phyloP scores from a whole-genome alignment of 2,797 vertebrate genomes.

The Echiichthys vipera region DNA sequence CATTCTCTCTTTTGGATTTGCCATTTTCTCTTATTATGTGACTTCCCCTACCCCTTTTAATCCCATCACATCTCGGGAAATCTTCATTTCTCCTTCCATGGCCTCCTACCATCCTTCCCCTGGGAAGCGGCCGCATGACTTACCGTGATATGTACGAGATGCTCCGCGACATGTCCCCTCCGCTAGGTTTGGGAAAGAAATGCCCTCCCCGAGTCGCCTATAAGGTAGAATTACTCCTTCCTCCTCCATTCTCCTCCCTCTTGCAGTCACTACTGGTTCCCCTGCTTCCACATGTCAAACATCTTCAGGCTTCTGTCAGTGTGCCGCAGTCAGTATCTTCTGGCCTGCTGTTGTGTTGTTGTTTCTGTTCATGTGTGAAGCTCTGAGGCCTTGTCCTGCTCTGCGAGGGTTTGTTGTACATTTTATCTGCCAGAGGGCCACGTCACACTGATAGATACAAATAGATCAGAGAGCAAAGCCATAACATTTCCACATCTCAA shows the following conservation, averaged over 20 bases:
- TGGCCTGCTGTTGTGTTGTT: slow-evolving; percentile 53
- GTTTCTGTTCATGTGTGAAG: slow-evolving; percentile 43
- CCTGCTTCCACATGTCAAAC: slow-evolving; percentile 55
- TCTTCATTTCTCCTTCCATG: slow-evolving; percentile 56
- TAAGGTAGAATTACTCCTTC: slow-evolving; percentile 91
- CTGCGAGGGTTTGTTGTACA: slow-evolving; percentile 9
- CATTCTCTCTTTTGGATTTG: slow-evolving; percentile 46
- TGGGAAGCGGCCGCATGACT: slow-evolving; percentile 93
- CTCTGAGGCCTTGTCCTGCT: slow-evolving; percentile 35
- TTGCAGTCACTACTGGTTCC: slow-evolving; percentile 36
- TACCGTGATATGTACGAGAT: slow-evolving; percentile 99
- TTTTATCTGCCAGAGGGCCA: not conserved
- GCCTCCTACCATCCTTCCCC: slow-evolving; percentile 44
- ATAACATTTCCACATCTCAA: not conserved
- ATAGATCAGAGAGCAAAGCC: not conserved
- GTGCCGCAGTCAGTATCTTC: slow-evolving; percentile 45
- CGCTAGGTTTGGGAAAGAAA: slow-evolving; percentile 99
- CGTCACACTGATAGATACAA: not conserved
- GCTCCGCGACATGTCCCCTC: slow-evolving; percentile 99
- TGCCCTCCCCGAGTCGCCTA: slow-evolving; percentile 97
- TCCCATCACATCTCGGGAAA: slow-evolving; percentile 39
- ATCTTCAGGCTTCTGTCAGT: slow-evolving; percentile 63
- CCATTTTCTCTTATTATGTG: slow-evolving; percentile 62
- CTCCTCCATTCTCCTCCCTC: slow-evolving; percentile 11
- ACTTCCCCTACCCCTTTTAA: slow-evolving; percentile 32